Base-by-base conservation (phyloP, 2,888 invertebrate species). In the Orthonevra nobilis region DNA sequence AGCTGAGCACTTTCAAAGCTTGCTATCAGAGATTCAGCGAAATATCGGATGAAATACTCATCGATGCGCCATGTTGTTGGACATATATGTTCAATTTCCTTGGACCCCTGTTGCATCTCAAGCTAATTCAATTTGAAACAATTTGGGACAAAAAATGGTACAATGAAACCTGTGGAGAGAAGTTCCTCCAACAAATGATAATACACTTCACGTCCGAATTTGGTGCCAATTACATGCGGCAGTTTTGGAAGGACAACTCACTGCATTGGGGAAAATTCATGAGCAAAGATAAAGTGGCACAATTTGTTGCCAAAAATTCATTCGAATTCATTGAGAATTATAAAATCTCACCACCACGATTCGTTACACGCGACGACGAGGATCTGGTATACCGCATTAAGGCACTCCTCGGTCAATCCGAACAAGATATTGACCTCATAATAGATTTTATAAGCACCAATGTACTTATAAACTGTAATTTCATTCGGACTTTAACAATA, bases 361-460 rank as follows among this genome's bases (percentile, higher is more conserved):
- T 68, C 15, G 14, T 38, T 36, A 52, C 34, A 23, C 75, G 56
- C 66, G 56, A 4, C 82, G 81, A 40, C 81, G 82, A 68, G 9
- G 85, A 87, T 26, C 84, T 86, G 66, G 83, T 87, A 73, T 83
- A 85, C 30, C 84, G 87, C 5, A 86, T 87, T 26, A 83, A 85
- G 63, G 81, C 83, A 66, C 81, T 87, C 63, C 70, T 87, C 52
- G 83, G 82, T 5, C 61, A 83, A 52, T 82, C 83, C 44, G 84
- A 70, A 56, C 82, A 82, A 10, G 83, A 56, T 36, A 58, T 85
- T 42, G 85, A 87, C 77, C 83, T 86, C 81, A 87, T 87, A 56
- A 87, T 87, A 50, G 87, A 87, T 54, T 87, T 87, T 66, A 86
- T 87, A 5, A 86, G 83, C 61, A 87, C 88, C 10, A 87, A 87